A percentile compares a stretch with the other conserved stretches of the same genome.
These are phyloP conservation scores for Epiblema foenella DNA, from an alignment of 2,888 invertebrate species.

Conservation along the genomic window DNA sequence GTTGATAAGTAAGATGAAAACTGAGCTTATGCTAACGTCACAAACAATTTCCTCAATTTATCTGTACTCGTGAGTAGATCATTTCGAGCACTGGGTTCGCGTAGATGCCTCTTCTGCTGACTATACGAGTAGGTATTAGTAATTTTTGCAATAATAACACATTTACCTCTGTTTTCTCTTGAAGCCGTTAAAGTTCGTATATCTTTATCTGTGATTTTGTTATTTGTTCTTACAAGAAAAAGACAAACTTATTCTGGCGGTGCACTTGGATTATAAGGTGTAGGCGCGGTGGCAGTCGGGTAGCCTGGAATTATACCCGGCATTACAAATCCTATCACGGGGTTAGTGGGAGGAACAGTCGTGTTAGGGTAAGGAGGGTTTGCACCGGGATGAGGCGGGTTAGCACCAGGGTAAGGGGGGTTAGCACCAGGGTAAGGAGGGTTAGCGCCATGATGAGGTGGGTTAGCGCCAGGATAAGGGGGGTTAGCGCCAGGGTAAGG, in stretches of 20 bases:
- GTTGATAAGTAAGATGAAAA: too few relatives aligned
- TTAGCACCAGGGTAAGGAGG: slow-evolving; percentile 48
- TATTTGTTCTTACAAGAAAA: neutral
- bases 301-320: slow-evolving; percentile 6
- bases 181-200: too few relatives aligned
- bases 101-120: too few relatives aligned
- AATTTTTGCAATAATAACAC: too few relatives aligned
- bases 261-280: slow-evolving; percentile 27
- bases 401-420: slow-evolving; percentile 46
- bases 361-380: slow-evolving; percentile 45
- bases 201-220: too few relatives aligned
- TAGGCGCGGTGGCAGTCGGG: slow-evolving; percentile 4
- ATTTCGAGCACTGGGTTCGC: too few relatives aligned
- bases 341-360: neutral
- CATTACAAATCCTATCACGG: slow-evolving; percentile 15
- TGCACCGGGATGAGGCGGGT: slow-evolving; percentile 32
- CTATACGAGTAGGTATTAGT: too few relatives aligned
- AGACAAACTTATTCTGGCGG: slow-evolving; percentile 17
- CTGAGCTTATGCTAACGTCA: too few relatives aligned
- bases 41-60: too few relatives aligned
- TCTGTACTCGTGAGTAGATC: too few relatives aligned
- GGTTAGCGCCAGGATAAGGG: slow-evolving; percentile 46
- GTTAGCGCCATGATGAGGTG: slow-evolving; percentile 43
- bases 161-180: too few relatives aligned
- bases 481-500: slow-evolving; percentile 46